Conservation (phyloP, 2,797 vertebrate species). For the Lerista edwardsae region DNA sequence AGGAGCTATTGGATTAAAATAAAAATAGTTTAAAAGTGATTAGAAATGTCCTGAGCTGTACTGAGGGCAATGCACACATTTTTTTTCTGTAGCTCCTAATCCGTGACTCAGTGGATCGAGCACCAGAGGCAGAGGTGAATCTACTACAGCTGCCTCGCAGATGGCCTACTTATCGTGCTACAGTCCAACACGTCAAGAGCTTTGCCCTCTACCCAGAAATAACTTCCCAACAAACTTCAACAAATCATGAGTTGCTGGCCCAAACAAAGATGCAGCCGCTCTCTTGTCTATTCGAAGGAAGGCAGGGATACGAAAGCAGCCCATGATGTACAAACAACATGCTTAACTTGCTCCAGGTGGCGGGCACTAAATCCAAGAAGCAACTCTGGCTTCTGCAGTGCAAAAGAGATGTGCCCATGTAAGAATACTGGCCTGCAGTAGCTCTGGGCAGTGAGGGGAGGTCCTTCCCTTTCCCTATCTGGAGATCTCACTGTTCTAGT, state of each 20-base stretch:
- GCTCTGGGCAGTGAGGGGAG: conserved; percentile 45
- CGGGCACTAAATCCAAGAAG: neutral
- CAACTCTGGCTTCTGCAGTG: conserved; percentile 51
- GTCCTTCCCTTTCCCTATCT: conserved; percentile 44
- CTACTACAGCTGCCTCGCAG: conserved; percentile 18
- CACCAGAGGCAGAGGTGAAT: conserved; percentile 35
- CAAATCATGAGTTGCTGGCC: conserved; percentile 61
- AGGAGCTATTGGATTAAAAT: conserved; percentile 60
- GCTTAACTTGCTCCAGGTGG: conserved; percentile 55
- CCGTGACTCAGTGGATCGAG: conserved; percentile 28
- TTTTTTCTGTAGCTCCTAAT: conserved; percentile 32
- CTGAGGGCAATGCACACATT: conserved; percentile 16
- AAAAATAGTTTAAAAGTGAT: conserved; percentile 49
- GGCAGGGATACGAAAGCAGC: conserved; percentile 52
- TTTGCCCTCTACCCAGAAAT: conserved; percentile 46
- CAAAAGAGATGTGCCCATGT: conserved; percentile 28
- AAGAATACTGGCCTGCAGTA: conserved; percentile 51
- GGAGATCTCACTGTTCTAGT: conserved; percentile 46
- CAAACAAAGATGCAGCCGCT: conserved; percentile 47
- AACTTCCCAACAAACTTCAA: conserved; percentile 57
- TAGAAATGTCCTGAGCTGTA: conserved; percentile 57
- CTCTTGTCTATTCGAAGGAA: conserved; percentile 60
- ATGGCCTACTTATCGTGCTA: conserved; percentile 39
- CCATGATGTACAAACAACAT: conserved; percentile 45
- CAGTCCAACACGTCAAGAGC: conserved; percentile 33